Evolutionary conservation across 2,888 invertebrate genomes (phyloP).

Genomic region (Diaphora mendica): DNA sequence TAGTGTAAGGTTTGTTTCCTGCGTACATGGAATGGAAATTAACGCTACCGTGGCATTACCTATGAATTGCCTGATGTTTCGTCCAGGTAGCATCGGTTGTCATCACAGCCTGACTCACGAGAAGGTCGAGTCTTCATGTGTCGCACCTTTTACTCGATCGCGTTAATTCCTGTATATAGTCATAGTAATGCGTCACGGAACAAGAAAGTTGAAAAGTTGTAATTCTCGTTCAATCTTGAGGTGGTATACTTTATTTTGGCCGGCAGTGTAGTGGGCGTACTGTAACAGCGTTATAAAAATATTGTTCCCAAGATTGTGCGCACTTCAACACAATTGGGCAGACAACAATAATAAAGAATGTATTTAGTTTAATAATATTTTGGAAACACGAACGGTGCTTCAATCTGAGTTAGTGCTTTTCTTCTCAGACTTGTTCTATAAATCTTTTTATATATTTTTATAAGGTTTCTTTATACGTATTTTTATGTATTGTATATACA

Average conservation of each 20-base stretch:
- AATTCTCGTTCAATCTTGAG: background rate
- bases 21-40: no score
- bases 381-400: background rate
- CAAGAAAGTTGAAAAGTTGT: background rate
- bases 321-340: background rate
- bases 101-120: background rate
- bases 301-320: background rate
- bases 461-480: background rate
- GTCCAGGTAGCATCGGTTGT: background rate
- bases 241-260: background rate
- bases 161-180: background rate
- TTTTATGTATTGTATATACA: background rate
- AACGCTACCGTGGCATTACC: no score
- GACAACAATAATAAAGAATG: background rate
- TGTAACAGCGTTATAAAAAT: background rate
- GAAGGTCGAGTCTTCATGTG: background rate
- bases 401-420: background rate
- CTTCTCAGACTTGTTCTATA: background rate
- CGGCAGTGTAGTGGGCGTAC: background rate
- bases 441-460: background rate
- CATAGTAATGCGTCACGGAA: background rate
- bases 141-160: background rate
- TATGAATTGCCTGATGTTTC: background rate
- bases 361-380: slow-evolving; percentile 20
- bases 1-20: no score